Conservation (phyloP, 2,797 vertebrate genomes). For the Onychomys torridus region DNA sequence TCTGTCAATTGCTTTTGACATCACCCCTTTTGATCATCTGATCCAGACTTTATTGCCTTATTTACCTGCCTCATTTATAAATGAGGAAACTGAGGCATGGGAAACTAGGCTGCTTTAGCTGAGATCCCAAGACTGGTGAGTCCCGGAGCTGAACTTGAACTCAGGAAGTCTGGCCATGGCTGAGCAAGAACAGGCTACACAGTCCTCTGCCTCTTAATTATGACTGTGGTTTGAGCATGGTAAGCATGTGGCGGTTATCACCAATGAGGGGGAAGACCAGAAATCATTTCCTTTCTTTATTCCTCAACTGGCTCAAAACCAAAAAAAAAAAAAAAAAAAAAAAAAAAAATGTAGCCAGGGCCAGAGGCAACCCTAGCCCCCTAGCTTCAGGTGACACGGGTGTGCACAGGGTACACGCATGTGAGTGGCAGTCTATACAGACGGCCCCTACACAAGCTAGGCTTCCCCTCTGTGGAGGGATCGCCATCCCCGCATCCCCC, state of each 20-base stretch:
- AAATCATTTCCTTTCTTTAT: no score
- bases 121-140: neutral
- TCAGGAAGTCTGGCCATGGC: neutral
- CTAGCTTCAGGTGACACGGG: neutral
- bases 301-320: neutral
- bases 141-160: neutral
- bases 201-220: rapidly evolving
- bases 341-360: neutral
- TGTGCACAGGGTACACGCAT: no score
- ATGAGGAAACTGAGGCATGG: neutral
- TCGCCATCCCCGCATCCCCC: neutral
- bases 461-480: neutral
- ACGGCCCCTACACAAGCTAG: neutral
- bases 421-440: neutral
- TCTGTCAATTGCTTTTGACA: neutral
- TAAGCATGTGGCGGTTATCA: neutral
- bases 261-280: neutral
- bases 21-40: neutral
- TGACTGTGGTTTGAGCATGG: rapidly evolving
- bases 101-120: neutral
- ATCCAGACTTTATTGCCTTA: neutral
- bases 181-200: neutral
- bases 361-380: neutral
- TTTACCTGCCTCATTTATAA: neutral
- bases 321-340: neutral